Evolutionary conservation across 2,888 invertebrate species (phyloP).

Genomic region (Acanthococcus lagerstroemiae): DNA sequence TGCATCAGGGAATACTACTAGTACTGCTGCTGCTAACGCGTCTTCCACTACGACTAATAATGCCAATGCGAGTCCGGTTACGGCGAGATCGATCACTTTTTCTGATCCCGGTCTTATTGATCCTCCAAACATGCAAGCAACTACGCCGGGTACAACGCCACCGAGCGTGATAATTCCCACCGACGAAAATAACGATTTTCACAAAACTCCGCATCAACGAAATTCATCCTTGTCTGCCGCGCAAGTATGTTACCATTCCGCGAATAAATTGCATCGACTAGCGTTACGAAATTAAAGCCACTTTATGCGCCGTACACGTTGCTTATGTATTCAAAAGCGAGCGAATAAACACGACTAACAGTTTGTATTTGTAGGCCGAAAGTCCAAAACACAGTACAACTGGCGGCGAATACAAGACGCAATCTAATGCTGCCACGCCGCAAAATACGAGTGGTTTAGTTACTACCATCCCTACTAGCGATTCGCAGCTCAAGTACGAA

Average conservation of each 20-base stretch:
- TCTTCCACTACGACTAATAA: no score
- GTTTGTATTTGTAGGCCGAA: conserved; percentile 42
- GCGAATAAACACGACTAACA: neutral
- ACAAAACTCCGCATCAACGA: conserved; percentile 21
- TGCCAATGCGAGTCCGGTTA: conserved; percentile 78
- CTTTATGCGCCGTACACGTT: no score
- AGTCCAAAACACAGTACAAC: conserved; percentile 55
- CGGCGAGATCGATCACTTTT: conserved; percentile 48
- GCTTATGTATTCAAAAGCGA: no score
- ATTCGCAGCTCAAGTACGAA: conserved; percentile 91
- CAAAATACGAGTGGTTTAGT: conserved; percentile 38
- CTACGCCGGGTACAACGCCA: conserved; percentile 33
- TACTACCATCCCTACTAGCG: conserved; percentile 43
- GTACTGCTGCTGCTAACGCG: neutral
- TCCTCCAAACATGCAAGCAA: conserved; percentile 37
- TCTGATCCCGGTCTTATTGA: conserved; percentile 43
- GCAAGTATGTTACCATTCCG: no score
- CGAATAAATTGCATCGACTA: no score
- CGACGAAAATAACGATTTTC: conserved; percentile 24
- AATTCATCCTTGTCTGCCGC: conserved; percentile 16
- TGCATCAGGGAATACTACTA: neutral
- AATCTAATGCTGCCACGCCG: conserved; percentile 13
- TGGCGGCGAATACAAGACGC: conserved; percentile 36
- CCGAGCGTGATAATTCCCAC: conserved; percentile 15
- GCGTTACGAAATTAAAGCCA: no score